Percentiles rank a stretch among this genome's conserved stretches.
Evolutionary conservation across 1,140 invertebrate species (phyloP).

Genomic region (Dendroctonus valens): DNA sequence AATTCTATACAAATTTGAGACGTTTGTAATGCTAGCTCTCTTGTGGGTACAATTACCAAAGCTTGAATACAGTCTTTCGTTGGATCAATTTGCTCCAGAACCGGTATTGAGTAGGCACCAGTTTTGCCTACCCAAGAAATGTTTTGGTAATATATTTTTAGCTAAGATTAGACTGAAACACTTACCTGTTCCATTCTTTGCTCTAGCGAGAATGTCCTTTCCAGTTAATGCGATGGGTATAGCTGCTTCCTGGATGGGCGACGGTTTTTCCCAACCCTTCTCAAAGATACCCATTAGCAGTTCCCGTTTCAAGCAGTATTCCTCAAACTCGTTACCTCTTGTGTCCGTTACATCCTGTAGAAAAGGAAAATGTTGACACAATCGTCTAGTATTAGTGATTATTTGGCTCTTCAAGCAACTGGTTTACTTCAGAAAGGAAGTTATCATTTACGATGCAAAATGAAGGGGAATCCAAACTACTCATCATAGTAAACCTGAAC

Average conservation of each 20-base stretch:
- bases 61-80: constrained; percentile 92
- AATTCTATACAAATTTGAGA: constrained; percentile 99
- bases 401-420: not conserved
- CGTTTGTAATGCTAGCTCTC: constrained; percentile 98
- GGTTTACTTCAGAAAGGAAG: constrained; percentile 35
- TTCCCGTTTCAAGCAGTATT: constrained; percentile 97
- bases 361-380: not conserved
- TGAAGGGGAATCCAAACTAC: constrained; percentile 47
- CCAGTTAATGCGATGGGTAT: constrained; percentile 98
- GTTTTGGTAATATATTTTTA: not conserved
- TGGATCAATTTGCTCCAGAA: constrained; percentile 92
- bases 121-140: constrained; percentile 73
- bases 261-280: constrained; percentile 99
- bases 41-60: constrained; percentile 96
- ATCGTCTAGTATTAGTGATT: not conserved
- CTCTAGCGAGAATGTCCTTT: constrained; percentile 96
- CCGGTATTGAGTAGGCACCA: constrained; percentile 98
- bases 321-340: constrained; percentile 99
- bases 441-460: constrained; percentile 46
- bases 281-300: constrained; percentile 99
- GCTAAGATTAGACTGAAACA: not conserved
- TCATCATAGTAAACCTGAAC: constrained; percentile 37
- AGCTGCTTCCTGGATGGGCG: constrained; percentile 98
- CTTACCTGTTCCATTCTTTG: constrained; percentile 95
- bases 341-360: constrained; percentile 97